Conservation (phyloP, 2,797 vertebrate genomes). For the Muraenolepis orangiensis region DNA sequence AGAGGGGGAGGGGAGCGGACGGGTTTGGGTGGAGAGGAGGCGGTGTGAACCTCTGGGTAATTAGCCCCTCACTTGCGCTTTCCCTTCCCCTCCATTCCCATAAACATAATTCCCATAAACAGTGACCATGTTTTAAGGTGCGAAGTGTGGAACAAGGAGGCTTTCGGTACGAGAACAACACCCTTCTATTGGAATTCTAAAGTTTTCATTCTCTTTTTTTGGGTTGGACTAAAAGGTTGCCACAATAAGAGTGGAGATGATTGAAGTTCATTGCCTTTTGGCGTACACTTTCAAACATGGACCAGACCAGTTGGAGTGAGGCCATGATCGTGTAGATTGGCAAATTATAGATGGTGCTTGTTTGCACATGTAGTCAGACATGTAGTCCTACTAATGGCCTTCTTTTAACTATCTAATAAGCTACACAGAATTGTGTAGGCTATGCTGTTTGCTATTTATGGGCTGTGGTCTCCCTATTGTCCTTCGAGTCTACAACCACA, state of each 20-base stretch:
- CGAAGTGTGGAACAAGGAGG: not conserved
- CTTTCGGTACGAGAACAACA: not conserved
- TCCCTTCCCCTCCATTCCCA: conserved; percentile 37
- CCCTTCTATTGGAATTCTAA: not conserved
- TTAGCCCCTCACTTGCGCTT: conserved; percentile 50
- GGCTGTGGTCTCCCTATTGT: not conserved
- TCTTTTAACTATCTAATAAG: not conserved
- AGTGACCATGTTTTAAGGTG: conserved; percentile 29
- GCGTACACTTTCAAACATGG: conserved; percentile 2
- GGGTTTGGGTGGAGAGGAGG: conserved; percentile 7
- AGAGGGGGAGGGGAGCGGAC: conserved; percentile 19
- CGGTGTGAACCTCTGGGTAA: conserved; percentile 36
- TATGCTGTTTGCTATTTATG: not conserved
- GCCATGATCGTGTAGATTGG: not conserved
- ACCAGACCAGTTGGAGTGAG: not conserved
- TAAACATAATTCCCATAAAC: conserved; percentile 25
- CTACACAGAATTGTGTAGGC: not conserved
- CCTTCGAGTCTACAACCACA: not conserved
- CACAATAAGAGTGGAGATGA: not conserved
- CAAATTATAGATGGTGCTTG: not conserved
- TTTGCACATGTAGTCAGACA: not conserved
- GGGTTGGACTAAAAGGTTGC: not conserved
- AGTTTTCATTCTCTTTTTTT: not conserved
- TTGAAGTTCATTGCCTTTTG: conserved; percentile 37
- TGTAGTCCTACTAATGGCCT: not conserved